Conservation (phyloP, 2,113 vertebrate genomes). For the Narcine bancroftii region DNA sequence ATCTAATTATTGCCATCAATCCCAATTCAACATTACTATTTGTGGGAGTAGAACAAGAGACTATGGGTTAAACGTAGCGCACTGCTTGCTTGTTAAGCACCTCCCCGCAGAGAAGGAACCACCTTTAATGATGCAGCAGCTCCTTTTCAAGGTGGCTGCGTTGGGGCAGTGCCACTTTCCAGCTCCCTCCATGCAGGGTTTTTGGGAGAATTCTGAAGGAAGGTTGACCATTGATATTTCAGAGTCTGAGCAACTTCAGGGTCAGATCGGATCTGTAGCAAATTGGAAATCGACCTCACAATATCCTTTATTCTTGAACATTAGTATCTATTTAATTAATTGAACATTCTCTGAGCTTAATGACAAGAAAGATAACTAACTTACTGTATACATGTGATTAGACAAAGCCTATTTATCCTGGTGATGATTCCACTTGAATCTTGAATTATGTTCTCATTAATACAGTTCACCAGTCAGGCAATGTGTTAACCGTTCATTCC, state of each 20-base stretch:
- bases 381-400: too few species aligned
- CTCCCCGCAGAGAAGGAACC: neutral
- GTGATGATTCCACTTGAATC: too few species aligned
- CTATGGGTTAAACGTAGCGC: neutral
- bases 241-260: neutral
- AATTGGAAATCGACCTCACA: neutral
- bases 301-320: neutral
- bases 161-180: neutral
- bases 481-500: too few species aligned
- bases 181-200: neutral
- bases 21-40: neutral
- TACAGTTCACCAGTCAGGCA: too few species aligned
- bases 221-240: neutral
- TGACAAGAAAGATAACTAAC: neutral
- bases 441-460: too few species aligned
- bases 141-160: neutral
- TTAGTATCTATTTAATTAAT: neutral
- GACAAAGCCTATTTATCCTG: too few species aligned
- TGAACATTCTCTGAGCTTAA: too few species aligned
- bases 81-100: too few species aligned
- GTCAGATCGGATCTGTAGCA: neutral
- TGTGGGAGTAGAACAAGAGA: neutral
- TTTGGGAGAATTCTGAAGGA: neutral
- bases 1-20: too few species aligned
- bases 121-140: neutral